These are phyloP conservation scores for Drosophila atripex DNA, from an alignment of 2,888 invertebrate genomes.

Conservation along the genomic window DNA sequence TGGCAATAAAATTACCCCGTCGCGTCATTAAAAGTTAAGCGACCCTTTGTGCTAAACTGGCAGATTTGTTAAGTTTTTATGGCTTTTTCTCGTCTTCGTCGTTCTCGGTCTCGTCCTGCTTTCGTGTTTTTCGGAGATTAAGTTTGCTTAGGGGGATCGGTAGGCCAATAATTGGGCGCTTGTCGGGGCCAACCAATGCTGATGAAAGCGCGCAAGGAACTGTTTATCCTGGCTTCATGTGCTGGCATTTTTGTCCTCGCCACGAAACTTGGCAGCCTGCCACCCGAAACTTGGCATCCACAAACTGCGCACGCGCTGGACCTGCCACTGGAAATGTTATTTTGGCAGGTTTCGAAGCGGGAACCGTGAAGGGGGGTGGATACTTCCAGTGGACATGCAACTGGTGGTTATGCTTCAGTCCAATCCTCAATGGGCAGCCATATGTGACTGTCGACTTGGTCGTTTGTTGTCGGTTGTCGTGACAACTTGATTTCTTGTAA, in stretches of 20 bases:
- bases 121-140: conserved; percentile 7
- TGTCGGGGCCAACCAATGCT: conserved; percentile 55
- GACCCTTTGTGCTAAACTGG: conserved; percentile 43
- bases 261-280: conserved; percentile 60
- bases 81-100: conserved; percentile 21
- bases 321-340: neutral
- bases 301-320: conserved; percentile 64
- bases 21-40: conserved; percentile 60
- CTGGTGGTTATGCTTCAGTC: conserved; percentile 65
- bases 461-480: conserved; percentile 57
- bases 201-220: conserved; percentile 80
- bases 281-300: conserved; percentile 66
- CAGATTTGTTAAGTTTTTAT: conserved; percentile 40
- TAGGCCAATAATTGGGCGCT: conserved; percentile 7
- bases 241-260: conserved; percentile 55
- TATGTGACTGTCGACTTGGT: conserved; percentile 53
- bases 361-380: neutral
- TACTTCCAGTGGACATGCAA: conserved; percentile 53
- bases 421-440: conserved; percentile 53
- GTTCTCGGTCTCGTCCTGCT: conserved; percentile 11
- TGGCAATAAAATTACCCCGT: conserved; percentile 63
- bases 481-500: conserved; percentile 73
- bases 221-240: conserved; percentile 58
- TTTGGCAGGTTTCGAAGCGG: neutral
- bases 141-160: neutral